phyloP scores from a whole-genome alignment of 2,888 invertebrate genomes.

The Caenorhabditis angaria region DNA sequence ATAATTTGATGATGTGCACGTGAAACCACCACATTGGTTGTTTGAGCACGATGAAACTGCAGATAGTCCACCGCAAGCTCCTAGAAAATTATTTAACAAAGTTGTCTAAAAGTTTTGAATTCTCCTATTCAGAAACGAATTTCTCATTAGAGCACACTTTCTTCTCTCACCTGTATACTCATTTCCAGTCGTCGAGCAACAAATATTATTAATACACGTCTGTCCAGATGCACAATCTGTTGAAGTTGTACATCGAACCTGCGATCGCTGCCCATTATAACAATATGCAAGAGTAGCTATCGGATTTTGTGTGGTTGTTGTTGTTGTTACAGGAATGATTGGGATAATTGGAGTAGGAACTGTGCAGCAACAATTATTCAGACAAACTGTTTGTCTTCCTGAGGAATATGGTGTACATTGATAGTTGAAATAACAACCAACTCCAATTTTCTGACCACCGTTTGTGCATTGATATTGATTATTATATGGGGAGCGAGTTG shows the following conservation, averaged over 20 bases:
- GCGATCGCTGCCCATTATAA: conserved; percentile 56
- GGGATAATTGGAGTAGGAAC: conserved; percentile 22
- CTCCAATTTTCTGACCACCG: conserved; percentile 44
- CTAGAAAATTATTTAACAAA: conserved; percentile 33
- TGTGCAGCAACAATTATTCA: conserved; percentile 54
- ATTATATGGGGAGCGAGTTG: background rate
- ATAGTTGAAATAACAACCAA: conserved; percentile 50
- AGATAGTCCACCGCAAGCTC: conserved; percentile 62
- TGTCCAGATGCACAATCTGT: conserved; percentile 52
- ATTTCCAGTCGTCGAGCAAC: conserved; percentile 61
- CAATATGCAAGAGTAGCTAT: conserved; percentile 44
- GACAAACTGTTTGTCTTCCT: conserved; percentile 23
- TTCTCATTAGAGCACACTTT: no score
- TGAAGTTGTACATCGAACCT: conserved; percentile 49
- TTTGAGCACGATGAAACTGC: conserved; percentile 55
- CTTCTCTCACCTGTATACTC: conserved; percentile 60
- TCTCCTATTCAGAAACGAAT: no score
- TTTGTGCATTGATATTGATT: conserved; percentile 35
- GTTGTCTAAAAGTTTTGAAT: no score
- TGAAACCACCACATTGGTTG: conserved; percentile 42
- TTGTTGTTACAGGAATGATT: conserved; percentile 11
- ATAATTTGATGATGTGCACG: conserved; percentile 63
- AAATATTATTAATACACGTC: conserved; percentile 61
- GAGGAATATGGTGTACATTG: conserved; percentile 46
- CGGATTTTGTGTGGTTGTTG: conserved; percentile 21